Base-by-base conservation (phyloP, 2,113 vertebrate species). In the Vanacampus margaritifer region DNA sequence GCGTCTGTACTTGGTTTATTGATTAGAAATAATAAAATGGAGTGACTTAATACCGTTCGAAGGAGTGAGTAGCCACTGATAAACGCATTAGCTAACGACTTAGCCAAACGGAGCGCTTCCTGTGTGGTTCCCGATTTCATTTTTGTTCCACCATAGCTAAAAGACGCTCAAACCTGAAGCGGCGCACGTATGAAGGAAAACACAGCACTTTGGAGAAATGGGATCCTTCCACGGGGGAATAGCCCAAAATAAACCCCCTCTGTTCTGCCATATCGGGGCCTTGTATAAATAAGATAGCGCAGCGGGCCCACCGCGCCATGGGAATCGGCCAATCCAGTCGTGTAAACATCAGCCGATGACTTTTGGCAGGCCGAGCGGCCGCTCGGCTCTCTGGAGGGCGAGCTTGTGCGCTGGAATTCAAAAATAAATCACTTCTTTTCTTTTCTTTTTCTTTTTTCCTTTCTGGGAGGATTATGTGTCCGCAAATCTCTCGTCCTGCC, bases 281-380 rank as follows among this genome's bases (percentile, higher is more conserved):
- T 92, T 91, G 89, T 90, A 91, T 92, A 93, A 93, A 93, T 92
- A 92, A 93, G 90, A 93, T 93, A 91, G 91, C 87, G 79, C 87
- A 81, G 85, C 87, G 89, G 89, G 90, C 91, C 86, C 86, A 91
- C 84, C 86, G 88, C 88, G 86, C 85, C 90, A 89, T 91, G 92
- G 91, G 92, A 93, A 91, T 91, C 90, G 89, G 88, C 89, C 92
- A 90, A 91, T 91, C 88, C 84, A 83, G 88, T 89, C 84, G 81
- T 91, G 91, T 92, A 93, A 93, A 93, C 92, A 93, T 90, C 88
- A 88, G 88, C 85, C 89, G 89, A 81, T 89, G 90, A 91, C 87
- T 92, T 91, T 89, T 93, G 91, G 92, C 91, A 92, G 85, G 83
- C 46, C 32, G 64, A 48, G 86, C 14, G 54, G 54, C 54, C 14